phyloP scores from a whole-genome alignment of 2,888 invertebrate species.

The Tenthredo amoena region DNA sequence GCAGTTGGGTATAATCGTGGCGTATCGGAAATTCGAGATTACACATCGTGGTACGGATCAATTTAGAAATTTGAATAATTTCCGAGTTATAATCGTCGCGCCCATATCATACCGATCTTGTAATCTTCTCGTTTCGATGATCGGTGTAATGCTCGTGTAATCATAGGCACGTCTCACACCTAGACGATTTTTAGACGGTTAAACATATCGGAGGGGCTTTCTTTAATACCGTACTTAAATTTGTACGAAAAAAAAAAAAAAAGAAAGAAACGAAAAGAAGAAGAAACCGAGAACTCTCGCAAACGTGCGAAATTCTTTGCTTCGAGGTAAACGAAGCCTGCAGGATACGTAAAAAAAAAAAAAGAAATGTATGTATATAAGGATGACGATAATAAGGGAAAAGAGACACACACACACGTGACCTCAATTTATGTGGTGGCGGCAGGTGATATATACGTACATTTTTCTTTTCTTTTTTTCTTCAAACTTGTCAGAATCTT shows the following conservation, averaged over 20 bases:
- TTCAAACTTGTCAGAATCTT: constrained; percentile 4
- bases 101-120: background rate
- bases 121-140: background rate
- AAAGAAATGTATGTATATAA: constrained; percentile 58
- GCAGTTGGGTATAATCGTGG: background rate
- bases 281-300: too few relatives aligned
- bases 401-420: constrained; percentile 59
- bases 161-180: background rate
- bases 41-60: background rate
- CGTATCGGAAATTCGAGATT: background rate
- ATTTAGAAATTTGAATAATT: constrained; percentile 26
- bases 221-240: background rate
- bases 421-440: constrained; percentile 64
- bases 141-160: background rate
- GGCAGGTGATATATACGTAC: constrained; percentile 64
- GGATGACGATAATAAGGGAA: constrained; percentile 39
- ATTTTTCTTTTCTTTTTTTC: background rate
- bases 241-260: background rate
- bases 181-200: background rate
- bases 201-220: background rate
- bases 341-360: constrained; percentile 57
- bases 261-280: too few relatives aligned
- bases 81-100: background rate
- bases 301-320: background rate
- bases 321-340: background rate